Evolutionary conservation across 2,888 invertebrate species (phyloP), one percentile per base, ranked within the genome.

Genomic region (Myopa tessellatipennis): DNA sequence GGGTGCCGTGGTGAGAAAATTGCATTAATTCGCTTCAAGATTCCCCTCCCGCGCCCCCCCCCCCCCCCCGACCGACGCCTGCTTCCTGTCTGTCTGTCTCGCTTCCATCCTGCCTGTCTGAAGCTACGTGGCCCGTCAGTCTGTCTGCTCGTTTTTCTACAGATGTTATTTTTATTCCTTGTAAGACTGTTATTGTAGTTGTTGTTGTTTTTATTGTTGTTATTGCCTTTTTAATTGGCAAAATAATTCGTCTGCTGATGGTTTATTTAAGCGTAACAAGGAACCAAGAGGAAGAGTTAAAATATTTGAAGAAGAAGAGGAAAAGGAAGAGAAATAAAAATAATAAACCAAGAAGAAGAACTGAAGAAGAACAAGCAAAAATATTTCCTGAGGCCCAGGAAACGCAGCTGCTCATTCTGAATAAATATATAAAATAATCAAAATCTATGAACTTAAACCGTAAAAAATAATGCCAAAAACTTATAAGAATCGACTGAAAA

Each of bases 1-100:
- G 26, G 26, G 26, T 26, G 26, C 2, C 26, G 26, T 26, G 26
- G 65, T 63, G 63, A 50, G 65, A 74, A 65, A 74, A 74, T 74
- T 52, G 65, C 74, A 74, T 74, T 74, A 74, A 74, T 74, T 74
- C 65, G 74, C 74, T 26, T n/a, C 36, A 50, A 65, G 45, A 63
- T 74, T 74, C 50, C 65, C 63, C 26, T 26, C 26, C n/a, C n/a
- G n/a, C n/a, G n/a, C 65, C 63, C 26, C 2, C 26, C 50, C 65
- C 63, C 26, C 2, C 26, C 2, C 26, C 26, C 26, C 26, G 1
- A 26, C 26, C 26, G 1, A 34, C 74, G 74, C 65, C 55, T 1
- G 3, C 55, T 55, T 55, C 14, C 55, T 14, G 55, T 45, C 45
- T 63, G 40, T 61, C 61, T 74, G 74, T 65, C 65, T 74, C 26